These are phyloP conservation scores for Hemiprocne comata DNA, from an alignment of 2,113 vertebrate genomes.

Conservation along the genomic window DNA sequence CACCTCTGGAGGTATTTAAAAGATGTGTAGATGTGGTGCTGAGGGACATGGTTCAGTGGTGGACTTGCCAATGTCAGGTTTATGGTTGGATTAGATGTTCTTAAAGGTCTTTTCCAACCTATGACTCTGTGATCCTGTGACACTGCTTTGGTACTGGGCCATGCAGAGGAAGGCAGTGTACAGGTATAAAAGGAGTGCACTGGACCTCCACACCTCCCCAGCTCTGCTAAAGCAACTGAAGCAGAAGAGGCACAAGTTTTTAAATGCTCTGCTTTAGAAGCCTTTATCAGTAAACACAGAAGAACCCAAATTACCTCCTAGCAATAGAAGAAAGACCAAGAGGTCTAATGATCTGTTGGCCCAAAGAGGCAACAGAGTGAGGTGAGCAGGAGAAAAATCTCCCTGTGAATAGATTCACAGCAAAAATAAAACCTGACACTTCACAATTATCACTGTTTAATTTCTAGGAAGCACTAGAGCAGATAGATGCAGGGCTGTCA, in stretches of 20 bases:
- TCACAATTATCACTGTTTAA: background rate
- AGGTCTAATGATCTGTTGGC: background rate
- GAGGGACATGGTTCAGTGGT: background rate
- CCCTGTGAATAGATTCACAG: background rate
- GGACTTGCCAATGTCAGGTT: background rate
- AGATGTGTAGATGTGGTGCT: accelerated
- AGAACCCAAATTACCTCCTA: background rate
- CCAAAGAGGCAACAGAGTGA: background rate
- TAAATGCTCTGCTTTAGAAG: background rate
- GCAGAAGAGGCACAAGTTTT: background rate
- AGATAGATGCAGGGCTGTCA: too few species aligned
- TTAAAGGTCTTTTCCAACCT: background rate
- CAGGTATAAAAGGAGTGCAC: background rate
- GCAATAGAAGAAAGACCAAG: background rate
- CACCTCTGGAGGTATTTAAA: background rate
- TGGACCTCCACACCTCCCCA: background rate
- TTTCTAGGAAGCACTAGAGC: too few species aligned
- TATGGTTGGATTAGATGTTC: accelerated
- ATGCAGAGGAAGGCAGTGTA: background rate
- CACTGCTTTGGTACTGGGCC: accelerated
- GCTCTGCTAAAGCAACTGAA: conserved; percentile 20
- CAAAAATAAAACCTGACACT: background rate
- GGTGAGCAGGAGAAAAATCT: background rate
- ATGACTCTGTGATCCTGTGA: background rate
- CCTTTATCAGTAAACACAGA: background rate